Percentiles rank a stretch among this genome's conserved stretches.
These are phyloP conservation scores for Cantharis rufa DNA, from an alignment of 2,888 invertebrate genomes.

Conservation along the genomic window DNA sequence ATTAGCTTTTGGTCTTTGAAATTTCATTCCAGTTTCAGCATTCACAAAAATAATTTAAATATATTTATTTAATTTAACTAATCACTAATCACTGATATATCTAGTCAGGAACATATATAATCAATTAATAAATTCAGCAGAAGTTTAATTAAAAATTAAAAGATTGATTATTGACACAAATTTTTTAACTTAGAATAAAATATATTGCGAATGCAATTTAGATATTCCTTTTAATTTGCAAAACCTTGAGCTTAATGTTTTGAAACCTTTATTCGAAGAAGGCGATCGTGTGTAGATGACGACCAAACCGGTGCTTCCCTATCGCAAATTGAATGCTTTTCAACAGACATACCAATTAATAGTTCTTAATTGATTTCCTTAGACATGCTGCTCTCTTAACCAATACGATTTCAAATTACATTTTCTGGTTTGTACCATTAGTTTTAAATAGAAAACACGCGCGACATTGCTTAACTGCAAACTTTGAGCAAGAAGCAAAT, in stretches of 20 bases:
- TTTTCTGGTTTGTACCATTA: not conserved
- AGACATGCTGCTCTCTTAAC: not conserved
- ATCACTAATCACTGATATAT: too few relatives aligned
- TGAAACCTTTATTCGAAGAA: not conserved
- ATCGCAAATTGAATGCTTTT: not conserved
- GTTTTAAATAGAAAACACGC: not conserved
- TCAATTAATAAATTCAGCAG: not conserved
- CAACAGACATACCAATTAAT: constrained; percentile 6
- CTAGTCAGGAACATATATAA: not conserved
- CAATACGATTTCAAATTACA: not conserved
- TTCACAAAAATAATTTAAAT: not conserved
- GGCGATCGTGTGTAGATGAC: not conserved
- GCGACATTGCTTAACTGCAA: not conserved
- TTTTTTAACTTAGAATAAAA: not conserved
- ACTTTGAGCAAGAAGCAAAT: not conserved
- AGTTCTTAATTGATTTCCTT: constrained; percentile 7
- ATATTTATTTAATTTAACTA: not conserved
- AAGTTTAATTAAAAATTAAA: not conserved
- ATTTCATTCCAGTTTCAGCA: not conserved
- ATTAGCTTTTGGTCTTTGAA: not conserved
- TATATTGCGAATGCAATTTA: not conserved
- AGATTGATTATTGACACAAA: not conserved
- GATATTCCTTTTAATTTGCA: not conserved
- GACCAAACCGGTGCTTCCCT: not conserved
- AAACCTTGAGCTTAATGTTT: not conserved